Percentiles rank a stretch among this genome's conserved stretches.
phyloP scores from a whole-genome alignment of 2,113 vertebrate species.

The Cryptotis parvus region DNA sequence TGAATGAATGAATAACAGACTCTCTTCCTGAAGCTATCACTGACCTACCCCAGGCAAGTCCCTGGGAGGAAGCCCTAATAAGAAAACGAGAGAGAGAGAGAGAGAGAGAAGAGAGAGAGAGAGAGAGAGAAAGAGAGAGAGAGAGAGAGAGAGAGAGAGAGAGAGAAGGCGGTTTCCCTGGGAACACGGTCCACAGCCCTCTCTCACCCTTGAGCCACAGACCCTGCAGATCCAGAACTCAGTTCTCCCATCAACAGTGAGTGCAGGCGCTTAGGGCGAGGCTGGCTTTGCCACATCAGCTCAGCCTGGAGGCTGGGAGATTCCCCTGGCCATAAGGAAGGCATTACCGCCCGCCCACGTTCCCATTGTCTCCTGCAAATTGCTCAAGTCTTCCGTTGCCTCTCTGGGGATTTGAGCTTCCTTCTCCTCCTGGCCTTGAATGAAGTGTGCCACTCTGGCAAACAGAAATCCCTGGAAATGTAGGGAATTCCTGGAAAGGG shows the following conservation, averaged over 20 bases:
- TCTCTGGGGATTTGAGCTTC: not conserved
- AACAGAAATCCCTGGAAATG: not conserved
- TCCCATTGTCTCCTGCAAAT: slow-evolving; percentile 15
- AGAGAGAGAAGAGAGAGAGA: not conserved
- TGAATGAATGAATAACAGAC: not conserved
- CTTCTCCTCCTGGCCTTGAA: slow-evolving; percentile 25
- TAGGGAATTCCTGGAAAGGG: not conserved
- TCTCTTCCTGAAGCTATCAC: not conserved
- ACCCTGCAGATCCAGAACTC: not conserved
- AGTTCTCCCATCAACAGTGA: not conserved
- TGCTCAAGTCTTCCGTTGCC: not conserved
- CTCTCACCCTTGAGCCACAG: not conserved
- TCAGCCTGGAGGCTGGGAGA: not conserved
- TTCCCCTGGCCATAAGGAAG: slow-evolving; percentile 1
- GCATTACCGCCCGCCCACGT: slow-evolving; percentile 33
- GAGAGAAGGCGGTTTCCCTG: not conserved
- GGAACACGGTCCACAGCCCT: not conserved
- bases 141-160: not conserved
- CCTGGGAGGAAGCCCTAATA: not conserved
- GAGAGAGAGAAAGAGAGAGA: not conserved
- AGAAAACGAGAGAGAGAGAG: too few species aligned
- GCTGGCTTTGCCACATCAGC: not conserved
- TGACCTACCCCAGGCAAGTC: not conserved
- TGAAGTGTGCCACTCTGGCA: not conserved
- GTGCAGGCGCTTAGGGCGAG: not conserved